Conservation (phyloP, 1,140 invertebrate genomes). For the Armadillidium nasatum region DNA sequence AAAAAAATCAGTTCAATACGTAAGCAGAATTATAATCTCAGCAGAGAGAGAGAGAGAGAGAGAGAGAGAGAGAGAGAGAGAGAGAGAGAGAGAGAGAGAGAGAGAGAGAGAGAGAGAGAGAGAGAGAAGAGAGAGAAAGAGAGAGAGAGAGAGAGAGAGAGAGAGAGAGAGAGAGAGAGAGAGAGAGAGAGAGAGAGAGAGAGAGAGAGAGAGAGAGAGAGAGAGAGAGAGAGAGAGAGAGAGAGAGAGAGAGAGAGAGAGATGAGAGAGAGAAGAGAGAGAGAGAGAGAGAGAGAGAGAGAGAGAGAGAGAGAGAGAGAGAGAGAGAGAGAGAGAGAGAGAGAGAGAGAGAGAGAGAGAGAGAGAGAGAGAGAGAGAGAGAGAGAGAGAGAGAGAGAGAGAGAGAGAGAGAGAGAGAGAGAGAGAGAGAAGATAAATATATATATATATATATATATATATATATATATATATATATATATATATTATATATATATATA, state of each 20-base stretch:
- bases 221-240: conserved; percentile 17
- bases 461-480: too few relatives aligned
- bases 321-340: conserved; percentile 17
- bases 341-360: conserved; percentile 9
- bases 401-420: conserved; percentile 17
- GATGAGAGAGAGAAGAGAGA: too few relatives aligned
- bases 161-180: conserved; percentile 16
- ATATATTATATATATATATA: too few relatives aligned
- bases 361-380: not conserved
- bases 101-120: not conserved
- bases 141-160: not conserved
- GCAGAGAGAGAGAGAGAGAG: not conserved
- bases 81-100: not conserved
- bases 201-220: conserved; percentile 5
- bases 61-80: not conserved
- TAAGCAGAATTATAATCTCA: too few relatives aligned
- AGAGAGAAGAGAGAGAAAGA: not conserved
- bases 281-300: conserved; percentile 17
- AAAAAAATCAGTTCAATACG: too few relatives aligned
- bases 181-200: conserved; percentile 17
- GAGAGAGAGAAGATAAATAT: not conserved
- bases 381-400: not conserved
- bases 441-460: too few relatives aligned
- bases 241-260: not conserved
- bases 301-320: conserved; percentile 17